Conservation (phyloP, 2,113 vertebrate genomes). For the Atherinomorus stipes region DNA sequence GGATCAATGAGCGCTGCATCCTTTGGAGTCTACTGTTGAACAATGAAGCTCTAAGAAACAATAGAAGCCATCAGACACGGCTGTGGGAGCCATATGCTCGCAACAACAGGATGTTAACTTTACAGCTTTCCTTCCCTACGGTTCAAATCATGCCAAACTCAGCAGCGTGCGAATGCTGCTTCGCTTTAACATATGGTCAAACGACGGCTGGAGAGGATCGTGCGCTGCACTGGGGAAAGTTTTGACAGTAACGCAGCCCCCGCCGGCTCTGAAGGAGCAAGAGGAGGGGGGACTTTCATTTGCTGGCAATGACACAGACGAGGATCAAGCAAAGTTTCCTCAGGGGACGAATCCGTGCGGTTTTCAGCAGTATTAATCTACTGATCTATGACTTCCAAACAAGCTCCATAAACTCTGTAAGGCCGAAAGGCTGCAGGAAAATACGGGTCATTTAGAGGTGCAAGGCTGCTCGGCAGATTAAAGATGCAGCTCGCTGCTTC, state of each 20-base stretch:
- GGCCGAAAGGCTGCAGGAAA: conserved; percentile 23
- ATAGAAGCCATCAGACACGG: conserved; percentile 48
- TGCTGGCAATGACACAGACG: conserved; percentile 53
- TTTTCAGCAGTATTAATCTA: conserved; percentile 62
- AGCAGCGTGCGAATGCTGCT: conserved; percentile 47
- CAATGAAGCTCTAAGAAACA: conserved; percentile 37
- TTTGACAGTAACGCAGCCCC: conserved; percentile 64
- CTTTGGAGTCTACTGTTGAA: conserved; percentile 37
- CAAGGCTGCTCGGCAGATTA: conserved; percentile 6
- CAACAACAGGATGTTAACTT: conserved; percentile 55
- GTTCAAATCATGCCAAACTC: conserved; percentile 52
- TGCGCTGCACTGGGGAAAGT: conserved; percentile 50
- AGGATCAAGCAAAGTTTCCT: conserved; percentile 48
- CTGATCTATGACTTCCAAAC: conserved; percentile 68
- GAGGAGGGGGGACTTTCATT: conserved; percentile 49
- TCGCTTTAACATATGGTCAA: conserved; percentile 73
- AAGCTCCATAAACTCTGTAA: conserved; percentile 38
- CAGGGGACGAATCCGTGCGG: conserved; percentile 37
- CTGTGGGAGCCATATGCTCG: conserved; percentile 64
- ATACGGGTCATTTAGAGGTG: conserved; percentile 38
- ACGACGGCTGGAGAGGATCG: conserved; percentile 46
- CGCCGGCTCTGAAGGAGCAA: conserved; percentile 39
- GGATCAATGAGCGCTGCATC: conserved; percentile 25
- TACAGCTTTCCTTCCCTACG: conserved; percentile 31
- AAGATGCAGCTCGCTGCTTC: conserved; percentile 5